phyloP scores from a whole-genome alignment of 2,888 invertebrate species.

The Agrenia bidenticulata region DNA sequence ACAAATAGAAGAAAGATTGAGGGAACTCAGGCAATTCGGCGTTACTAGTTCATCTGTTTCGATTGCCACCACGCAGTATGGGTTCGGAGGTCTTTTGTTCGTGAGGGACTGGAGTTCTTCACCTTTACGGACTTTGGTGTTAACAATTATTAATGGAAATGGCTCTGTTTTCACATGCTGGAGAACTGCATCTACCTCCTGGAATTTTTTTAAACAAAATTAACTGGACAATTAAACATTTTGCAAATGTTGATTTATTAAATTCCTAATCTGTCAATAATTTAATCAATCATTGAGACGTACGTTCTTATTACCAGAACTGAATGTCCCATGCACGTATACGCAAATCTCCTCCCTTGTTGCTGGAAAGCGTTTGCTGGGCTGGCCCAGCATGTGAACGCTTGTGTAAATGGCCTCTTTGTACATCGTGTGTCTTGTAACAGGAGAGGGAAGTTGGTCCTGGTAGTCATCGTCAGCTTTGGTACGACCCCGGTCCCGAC shows the following conservation, averaged over 20 bases:
- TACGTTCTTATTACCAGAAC: slow-evolving; percentile 31
- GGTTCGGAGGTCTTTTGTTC: slow-evolving; percentile 10
- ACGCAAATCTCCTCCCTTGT: slow-evolving; percentile 43
- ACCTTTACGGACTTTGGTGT: slow-evolving; percentile 35
- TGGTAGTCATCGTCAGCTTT: no score
- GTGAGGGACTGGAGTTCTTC: slow-evolving; percentile 29
- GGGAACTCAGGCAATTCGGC: no score
- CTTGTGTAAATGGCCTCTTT: slow-evolving; percentile 50
- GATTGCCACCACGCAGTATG: slow-evolving; percentile 48
- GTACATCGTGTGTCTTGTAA: slow-evolving; percentile 38
- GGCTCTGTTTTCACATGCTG: slow-evolving; percentile 48
- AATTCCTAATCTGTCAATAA: neutral
- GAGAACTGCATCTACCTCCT: slow-evolving; percentile 43
- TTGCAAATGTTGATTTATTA: neutral
- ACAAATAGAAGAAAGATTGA: no score
- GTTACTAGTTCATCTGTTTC: slow-evolving; percentile 45
- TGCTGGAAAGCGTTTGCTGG: slow-evolving; percentile 41
- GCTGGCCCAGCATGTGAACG: slow-evolving; percentile 43
- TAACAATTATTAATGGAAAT: slow-evolving; percentile 46
- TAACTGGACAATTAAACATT: no score
- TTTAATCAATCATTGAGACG: no score
- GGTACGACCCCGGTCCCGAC: no score
- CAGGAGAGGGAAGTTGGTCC: neutral
- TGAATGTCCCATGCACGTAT: slow-evolving; percentile 45
- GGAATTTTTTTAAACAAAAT: slow-evolving; percentile 3